Evolutionary conservation across 1,140 invertebrate species (phyloP).

Genomic region (Globodera rostochiensis): DNA sequence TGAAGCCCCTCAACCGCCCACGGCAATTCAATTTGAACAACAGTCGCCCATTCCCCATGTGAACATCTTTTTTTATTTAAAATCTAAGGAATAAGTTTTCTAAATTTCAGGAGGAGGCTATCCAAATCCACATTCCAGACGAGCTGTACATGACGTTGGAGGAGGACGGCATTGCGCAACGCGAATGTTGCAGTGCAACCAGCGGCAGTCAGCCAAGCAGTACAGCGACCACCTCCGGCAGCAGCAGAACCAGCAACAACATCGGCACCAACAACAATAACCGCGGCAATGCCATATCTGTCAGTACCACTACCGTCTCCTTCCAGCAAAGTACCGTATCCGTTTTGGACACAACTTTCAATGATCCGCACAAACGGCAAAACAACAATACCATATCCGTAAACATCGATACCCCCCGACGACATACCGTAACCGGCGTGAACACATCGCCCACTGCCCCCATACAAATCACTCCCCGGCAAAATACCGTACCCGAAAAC

Average conservation of each 20-base stretch:
- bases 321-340: not conserved
- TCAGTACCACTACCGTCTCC: not conserved
- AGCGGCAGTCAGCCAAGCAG: not conserved
- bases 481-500: not conserved
- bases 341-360: not conserved
- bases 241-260: not conserved
- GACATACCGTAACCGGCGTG: not conserved
- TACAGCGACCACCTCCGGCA: not conserved
- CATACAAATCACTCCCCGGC: too few relatives aligned
- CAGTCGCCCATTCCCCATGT: too few relatives aligned
- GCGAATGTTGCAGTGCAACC: not conserved
- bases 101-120: conserved; percentile 44
- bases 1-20: conserved; percentile 39
- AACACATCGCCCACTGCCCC: too few relatives aligned
- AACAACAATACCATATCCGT: not conserved
- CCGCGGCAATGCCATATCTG: not conserved
- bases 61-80: not conserved
- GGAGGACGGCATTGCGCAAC: conserved; percentile 24
- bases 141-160: conserved; percentile 54
- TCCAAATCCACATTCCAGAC: conserved; percentile 58
- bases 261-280: not conserved
- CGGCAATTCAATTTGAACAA: not conserved
- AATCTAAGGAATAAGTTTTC: not conserved
- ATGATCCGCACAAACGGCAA: not conserved
- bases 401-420: not conserved